These are phyloP conservation scores for Acrocephalus arundinaceus DNA, from an alignment of 2,113 vertebrate genomes.

Conservation along the genomic window DNA sequence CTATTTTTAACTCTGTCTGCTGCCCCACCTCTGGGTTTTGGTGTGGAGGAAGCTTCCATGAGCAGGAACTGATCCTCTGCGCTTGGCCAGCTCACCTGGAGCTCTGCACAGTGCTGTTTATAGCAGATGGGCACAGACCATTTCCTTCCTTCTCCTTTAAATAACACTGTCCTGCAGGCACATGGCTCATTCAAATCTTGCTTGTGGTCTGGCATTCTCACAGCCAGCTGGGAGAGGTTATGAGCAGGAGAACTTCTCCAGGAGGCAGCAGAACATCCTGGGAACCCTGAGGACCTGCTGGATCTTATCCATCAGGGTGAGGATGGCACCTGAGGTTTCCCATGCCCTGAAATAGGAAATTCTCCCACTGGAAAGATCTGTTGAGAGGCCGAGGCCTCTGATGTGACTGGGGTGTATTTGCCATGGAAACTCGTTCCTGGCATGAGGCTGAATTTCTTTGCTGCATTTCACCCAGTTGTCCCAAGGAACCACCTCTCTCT, in stretches of 20 bases:
- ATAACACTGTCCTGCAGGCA: neutral
- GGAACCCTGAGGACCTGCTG: neutral
- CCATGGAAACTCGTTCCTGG: neutral
- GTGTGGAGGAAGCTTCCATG: slow-evolving; percentile 40
- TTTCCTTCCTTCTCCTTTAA: neutral
- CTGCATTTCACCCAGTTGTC: neutral
- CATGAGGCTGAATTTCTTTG: neutral
- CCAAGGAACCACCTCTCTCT: neutral
- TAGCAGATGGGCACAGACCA: neutral
- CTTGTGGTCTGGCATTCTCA: neutral
- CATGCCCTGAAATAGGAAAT: neutral
- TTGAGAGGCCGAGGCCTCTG: neutral
- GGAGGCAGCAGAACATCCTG: neutral
- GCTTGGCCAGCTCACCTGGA: slow-evolving; percentile 43
- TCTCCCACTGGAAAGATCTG: neutral
- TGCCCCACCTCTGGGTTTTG: slow-evolving; percentile 19
- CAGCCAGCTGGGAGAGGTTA: neutral
- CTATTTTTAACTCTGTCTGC: slow-evolving; percentile 48
- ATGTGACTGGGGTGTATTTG: neutral
- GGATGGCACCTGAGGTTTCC: neutral
- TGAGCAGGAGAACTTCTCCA: neutral
- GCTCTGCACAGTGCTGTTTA: neutral
- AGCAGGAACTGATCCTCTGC: neutral
- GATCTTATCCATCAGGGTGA: neutral
- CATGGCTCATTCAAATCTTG: neutral